Conservation (phyloP, 2,888 invertebrate genomes). For the Elaeidobius kamerunicus region DNA sequence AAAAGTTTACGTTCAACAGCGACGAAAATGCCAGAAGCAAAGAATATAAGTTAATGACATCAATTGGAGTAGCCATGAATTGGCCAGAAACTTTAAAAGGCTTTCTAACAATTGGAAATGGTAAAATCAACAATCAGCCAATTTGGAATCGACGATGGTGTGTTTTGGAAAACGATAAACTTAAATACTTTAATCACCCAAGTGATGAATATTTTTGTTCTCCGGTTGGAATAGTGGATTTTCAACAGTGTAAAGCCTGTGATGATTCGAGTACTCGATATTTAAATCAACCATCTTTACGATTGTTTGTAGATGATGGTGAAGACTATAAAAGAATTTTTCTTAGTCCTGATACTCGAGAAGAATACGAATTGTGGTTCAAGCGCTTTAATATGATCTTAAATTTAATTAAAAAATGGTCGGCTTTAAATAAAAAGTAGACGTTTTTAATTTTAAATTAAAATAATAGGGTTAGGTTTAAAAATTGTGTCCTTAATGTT, state of each 20-base stretch:
- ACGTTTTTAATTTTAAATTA: not conserved
- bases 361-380: conserved; percentile 4
- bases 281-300: conserved; percentile 1
- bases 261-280: conserved; percentile 4
- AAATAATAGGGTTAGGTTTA: too few species aligned
- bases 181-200: conserved; percentile 9
- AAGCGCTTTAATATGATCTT: not conserved
- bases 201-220: conserved; percentile 9
- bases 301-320: not conserved
- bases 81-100: conserved; percentile 11
- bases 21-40: not conserved
- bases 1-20: conserved; percentile 4
- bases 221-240: not conserved
- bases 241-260: conserved; percentile 1
- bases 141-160: conserved; percentile 19
- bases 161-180: conserved; percentile 1
- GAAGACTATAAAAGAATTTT: conserved; percentile 1
- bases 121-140: conserved; percentile 1
- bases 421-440: not conserved
- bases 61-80: conserved; percentile 1
- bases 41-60: conserved; percentile 6
- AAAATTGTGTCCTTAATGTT: too few species aligned
- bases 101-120: conserved; percentile 9
- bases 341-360: conserved; percentile 2
- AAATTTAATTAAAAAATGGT: conserved; percentile 6